Evolutionary conservation across 2,113 vertebrate genomes (phyloP).

Genomic region (Raja brachyura): DNA sequence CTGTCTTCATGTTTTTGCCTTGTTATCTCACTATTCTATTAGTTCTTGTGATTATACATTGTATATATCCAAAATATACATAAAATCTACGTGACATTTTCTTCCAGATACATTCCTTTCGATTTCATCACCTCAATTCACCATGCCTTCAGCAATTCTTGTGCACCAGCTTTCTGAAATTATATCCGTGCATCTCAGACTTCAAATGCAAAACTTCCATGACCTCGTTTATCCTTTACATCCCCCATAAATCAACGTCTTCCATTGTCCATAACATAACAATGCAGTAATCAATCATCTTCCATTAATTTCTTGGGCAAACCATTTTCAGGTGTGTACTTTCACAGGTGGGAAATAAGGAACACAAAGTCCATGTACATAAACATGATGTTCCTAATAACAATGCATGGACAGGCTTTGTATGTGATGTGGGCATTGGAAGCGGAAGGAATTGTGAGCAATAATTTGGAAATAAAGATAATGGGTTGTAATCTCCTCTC

Average conservation of each 20-base stretch:
- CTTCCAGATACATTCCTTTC: not conserved
- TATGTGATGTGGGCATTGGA: not conserved
- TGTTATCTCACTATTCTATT: too few relatives aligned
- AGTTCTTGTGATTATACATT: too few relatives aligned
- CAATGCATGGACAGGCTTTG: not conserved
- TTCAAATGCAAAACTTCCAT: not conserved
- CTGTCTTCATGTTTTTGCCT: too few relatives aligned
- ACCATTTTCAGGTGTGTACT: not conserved
- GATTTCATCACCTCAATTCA: not conserved
- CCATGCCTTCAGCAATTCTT: not conserved
- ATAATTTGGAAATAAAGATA: not conserved
- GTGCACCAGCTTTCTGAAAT: not conserved
- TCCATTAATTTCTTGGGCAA: conserved; percentile 1
- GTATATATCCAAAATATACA: not conserved
- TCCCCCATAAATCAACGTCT: not conserved
- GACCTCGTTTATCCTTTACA: not conserved
- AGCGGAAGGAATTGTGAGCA: not conserved
- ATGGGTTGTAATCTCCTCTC: not conserved
- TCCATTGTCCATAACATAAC: not conserved
- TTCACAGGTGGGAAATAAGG: not conserved
- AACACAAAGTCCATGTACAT: not conserved
- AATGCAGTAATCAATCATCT: conserved; percentile 7
- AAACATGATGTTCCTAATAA: not conserved
- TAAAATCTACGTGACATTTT: not conserved
- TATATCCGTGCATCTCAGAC: not conserved